These are phyloP conservation scores for Halichoeres trimaculatus DNA, from an alignment of 2,113 vertebrate species.

Conservation along the genomic window DNA sequence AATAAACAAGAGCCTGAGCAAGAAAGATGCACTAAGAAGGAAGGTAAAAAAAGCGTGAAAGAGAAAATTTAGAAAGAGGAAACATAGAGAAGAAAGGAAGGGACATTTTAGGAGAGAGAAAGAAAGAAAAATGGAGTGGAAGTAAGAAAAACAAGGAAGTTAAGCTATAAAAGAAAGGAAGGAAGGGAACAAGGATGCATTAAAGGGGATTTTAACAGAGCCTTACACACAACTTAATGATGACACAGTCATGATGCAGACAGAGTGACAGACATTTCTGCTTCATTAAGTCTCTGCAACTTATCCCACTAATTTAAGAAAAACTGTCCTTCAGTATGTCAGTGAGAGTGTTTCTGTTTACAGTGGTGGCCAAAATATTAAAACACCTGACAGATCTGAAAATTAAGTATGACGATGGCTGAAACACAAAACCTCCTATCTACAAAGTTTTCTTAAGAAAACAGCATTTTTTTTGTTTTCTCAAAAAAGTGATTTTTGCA, in stretches of 20 bases:
- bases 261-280: neutral
- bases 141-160: neutral
- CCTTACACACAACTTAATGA: slow-evolving; percentile 32
- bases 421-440: no score
- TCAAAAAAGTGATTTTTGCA: no score
- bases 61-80: neutral
- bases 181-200: slow-evolving; percentile 19
- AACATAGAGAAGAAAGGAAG: neutral
- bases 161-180: neutral
- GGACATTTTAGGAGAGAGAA: neutral
- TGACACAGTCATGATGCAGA: slow-evolving; percentile 9
- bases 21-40: neutral
- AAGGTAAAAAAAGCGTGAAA: neutral
- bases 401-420: no score
- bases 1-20: neutral
- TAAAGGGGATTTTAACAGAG: slow-evolving; percentile 58
- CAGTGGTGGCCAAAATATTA: no score
- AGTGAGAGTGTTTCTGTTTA: no score
- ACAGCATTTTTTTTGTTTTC: no score
- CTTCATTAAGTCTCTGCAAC: no score
- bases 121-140: neutral
- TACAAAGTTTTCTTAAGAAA: no score
- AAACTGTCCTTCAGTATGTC: no score
- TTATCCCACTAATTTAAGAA: no score
- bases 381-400: no score